Evolutionary conservation across 2,113 vertebrate species (phyloP), one percentile per base, ranked within the genome.

Genomic region (Cheilinus undulatus): DNA sequence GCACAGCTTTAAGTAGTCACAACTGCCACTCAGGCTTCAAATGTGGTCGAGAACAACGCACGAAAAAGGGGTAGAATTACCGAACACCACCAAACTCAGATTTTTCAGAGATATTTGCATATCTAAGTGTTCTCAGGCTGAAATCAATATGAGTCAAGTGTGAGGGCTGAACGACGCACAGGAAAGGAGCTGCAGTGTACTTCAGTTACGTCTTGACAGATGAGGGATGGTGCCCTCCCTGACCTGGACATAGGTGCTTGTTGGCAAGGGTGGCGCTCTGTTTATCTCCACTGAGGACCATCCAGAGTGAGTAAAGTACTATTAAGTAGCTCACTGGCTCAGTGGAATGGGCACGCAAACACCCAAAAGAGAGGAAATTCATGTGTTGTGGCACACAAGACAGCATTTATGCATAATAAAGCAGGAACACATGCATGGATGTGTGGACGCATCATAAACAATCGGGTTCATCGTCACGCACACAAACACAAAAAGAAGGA

Each of bases 1-100:
- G 76, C 75, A 52, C 53, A 72, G 80, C 67, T 86, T 80, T 50
- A 65, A 77, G 73, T 40, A 42, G 88, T 83, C 82, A 78, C 70
- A 80, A 80, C 70, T 79, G 85, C 59, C 69, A 69, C 59, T 85
- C 80, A 67, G 56, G 48, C 70, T 79, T 58, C 34, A 42, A 69
- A 64, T 76, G 71, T 38, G 83, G 84, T 76, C 9, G 26, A 62
- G 50, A 9, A 23, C 51, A 63, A 67, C 62, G 65, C 45, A 34
- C 1, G 32, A 72, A 51, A 68, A 27, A 61, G 14, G 80, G 58
- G 49, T 82, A 6, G 59, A 66, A 63, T 87, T 78, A 56, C 84
- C 59, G 9, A 38, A 61, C 58, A 56, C 73, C 63, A 82, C 69
- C 72, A 73, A 71, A 66, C 52, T 57, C 26, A 0, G 36, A 43